These are phyloP conservation scores for Drosophila malerkotliana DNA, from an alignment of 1,140 invertebrate species.

Conservation along the genomic window DNA sequence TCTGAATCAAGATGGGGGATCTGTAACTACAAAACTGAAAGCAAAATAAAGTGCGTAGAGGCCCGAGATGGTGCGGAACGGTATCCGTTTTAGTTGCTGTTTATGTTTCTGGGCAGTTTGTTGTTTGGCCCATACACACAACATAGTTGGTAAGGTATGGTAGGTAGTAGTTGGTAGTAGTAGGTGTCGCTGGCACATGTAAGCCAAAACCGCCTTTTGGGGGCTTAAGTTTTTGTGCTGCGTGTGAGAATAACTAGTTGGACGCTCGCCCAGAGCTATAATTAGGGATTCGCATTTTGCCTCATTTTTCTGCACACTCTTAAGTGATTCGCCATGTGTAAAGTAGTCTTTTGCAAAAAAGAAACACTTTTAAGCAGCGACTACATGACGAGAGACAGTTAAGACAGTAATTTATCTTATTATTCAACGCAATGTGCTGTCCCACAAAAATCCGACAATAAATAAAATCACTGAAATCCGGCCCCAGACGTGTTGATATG, in stretches of 20 bases:
- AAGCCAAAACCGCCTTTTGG: conserved; percentile 10
- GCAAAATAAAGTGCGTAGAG: conserved; percentile 66
- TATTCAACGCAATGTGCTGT: conserved; percentile 3
- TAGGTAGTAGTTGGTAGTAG: conserved; percentile 11
- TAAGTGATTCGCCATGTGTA: conserved; percentile 47
- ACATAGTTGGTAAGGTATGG: not conserved
- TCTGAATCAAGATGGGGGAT: conserved; percentile 73
- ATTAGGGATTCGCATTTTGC: conserved; percentile 60
- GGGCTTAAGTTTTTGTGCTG: conserved; percentile 10
- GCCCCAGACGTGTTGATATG: conserved; percentile 50
- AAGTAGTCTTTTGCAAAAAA: conserved; percentile 36
- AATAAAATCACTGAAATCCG: conserved; percentile 3
- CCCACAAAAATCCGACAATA: not conserved
- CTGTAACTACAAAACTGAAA: conserved; percentile 2
- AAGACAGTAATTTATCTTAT: conserved; percentile 35
- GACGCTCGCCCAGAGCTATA: conserved; percentile 45
- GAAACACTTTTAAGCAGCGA: conserved; percentile 31
- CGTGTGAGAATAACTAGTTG: conserved; percentile 54
- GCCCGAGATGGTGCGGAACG: conserved; percentile 65
- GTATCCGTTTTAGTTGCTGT: conserved; percentile 54
- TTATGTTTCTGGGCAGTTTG: conserved; percentile 58
- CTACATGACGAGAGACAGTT: conserved; percentile 32
- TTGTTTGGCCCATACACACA: conserved; percentile 18
- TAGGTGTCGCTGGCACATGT: conserved; percentile 38
- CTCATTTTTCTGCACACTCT: conserved; percentile 45